phyloP scores from a whole-genome alignment of 2,113 vertebrate genomes.

The Mobula hypostoma region DNA sequence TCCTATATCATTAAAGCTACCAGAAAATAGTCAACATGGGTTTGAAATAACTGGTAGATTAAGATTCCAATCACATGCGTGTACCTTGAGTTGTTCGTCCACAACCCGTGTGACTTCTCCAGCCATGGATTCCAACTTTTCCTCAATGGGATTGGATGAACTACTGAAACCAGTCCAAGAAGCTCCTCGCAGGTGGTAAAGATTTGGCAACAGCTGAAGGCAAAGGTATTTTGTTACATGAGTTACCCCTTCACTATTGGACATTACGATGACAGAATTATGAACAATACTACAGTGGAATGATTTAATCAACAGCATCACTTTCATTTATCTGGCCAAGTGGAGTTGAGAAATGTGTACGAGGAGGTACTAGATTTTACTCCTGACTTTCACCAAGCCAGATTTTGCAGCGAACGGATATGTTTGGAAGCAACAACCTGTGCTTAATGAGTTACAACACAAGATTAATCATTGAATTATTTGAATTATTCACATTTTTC shows the following conservation, averaged over 20 bases:
- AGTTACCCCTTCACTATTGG: neutral
- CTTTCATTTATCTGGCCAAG: neutral
- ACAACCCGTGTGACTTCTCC: slow-evolving; percentile 88
- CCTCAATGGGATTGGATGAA: slow-evolving; percentile 78
- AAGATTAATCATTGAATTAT: neutral
- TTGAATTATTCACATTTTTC: neutral
- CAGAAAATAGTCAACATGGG: neutral
- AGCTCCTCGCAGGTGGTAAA: slow-evolving; percentile 80
- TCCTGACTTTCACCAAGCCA: neutral
- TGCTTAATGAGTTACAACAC: too few species aligned
- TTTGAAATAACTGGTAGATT: neutral
- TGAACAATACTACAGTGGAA: neutral
- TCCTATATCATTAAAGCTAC: too few species aligned
- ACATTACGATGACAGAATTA: too few species aligned
- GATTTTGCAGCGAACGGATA: neutral
- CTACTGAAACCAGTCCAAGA: slow-evolving; percentile 69
- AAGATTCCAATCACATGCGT: neutral
- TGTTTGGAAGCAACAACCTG: too few species aligned
- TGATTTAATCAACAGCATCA: neutral
- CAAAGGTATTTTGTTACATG: neutral
- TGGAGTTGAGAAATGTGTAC: neutral
- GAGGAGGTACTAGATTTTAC: neutral
- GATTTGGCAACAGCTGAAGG: slow-evolving; percentile 80
- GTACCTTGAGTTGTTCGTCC: slow-evolving; percentile 89
- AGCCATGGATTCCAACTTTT: slow-evolving; percentile 90